Base-by-base conservation (phyloP, 92 coral and sea anemone genomes). In the Siderastrea radians region DNA sequence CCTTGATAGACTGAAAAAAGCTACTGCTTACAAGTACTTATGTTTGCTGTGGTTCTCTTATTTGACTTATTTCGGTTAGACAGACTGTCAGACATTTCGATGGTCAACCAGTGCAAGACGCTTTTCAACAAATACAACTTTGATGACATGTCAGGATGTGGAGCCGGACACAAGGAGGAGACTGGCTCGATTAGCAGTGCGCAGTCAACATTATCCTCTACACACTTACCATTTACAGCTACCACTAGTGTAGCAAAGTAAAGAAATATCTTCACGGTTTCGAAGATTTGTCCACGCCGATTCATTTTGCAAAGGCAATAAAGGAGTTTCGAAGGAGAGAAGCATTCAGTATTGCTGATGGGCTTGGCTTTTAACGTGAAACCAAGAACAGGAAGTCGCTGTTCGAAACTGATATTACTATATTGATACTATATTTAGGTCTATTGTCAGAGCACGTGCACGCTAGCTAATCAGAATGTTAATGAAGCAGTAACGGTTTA, bases 161-260 rank as follows among this genome's bases (percentile, higher is more conserved):
- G 38, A 26, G 38, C 38, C 38, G 38, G 38, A 26, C 38, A 26
- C 38, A 26, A 26, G 38, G 38, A 26, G 38, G 38, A 26, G 38
- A 26, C 38, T 26, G 38, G 38, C 38, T 26, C 38, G 38, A 26
- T 26, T 26, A 0, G 38, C 38, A 26, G 38, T 26, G 38, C 0
- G 38, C 38, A 26, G 38, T 26, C 38, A 26, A 52, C 14, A 10
- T 14, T 50, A 14, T 19, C 16, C 43, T 6, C 5, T 1, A 48
- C 12, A 46, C 54, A 80, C 84, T 67, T 10, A 66, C 84, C 84
- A 14, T 50, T 44, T 3, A 53, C 75, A 51, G 38, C 43, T 43
- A 43, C 51, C 8, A 13, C 6, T 78, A 80, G n/a, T 13, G 51
- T 60, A 38, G 64, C 63, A 13, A 51, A 5, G 74, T 15, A 80